Evolutionary conservation across 2,113 vertebrate genomes (phyloP), one percentile per base, ranked within the genome.

Genomic region (Dromiciops gliroides): DNA sequence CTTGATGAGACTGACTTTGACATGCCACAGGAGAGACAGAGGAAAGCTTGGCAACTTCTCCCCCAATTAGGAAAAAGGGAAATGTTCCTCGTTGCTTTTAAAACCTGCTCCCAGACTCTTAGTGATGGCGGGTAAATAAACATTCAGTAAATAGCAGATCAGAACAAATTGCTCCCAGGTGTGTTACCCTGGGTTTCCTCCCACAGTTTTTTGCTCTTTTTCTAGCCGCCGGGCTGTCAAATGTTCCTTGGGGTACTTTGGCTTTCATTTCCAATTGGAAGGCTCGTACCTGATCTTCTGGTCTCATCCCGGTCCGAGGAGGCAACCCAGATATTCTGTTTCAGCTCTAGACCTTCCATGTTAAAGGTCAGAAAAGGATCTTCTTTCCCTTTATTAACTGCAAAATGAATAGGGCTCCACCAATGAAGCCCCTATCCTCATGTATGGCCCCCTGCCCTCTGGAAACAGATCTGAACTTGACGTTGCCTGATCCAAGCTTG

Each of bases 121-220:
- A 92, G 90, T 89, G 48, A 28, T 0, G 50, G 48, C 19, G 44
- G 51, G 31, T 52, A 26, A n/a, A 0, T 44, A 48, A 24, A 37
- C 75, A 19, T 48, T n/a, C 93, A 26, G 25, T 60, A 47, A 49
- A 11, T 7, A 52, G 67, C 44, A 88, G n/a, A 47, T 92, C 50
- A 12, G 48, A 93, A 52, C 52, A 51, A 53, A 44, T 31, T 3
- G 9, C 37, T 14, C 44, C 60, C 47, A 37, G 93, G 31, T 23
- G n/a, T 91, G 51, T 83, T 83, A n/a, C n/a, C 56, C 90, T 51
- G 89, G 37, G 23, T 90, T 94, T 67, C 92, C 94, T 67, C 6
- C 0, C 7, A 25, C 8, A 37, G 92, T 31, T 37, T 60, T 91
- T 52, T 48, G 26, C 10, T 3, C 25, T 14, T 12, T 47, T 25